Evolutionary conservation across 1,140 invertebrate genomes (phyloP).

Genomic region (Episyrphus balteatus): DNA sequence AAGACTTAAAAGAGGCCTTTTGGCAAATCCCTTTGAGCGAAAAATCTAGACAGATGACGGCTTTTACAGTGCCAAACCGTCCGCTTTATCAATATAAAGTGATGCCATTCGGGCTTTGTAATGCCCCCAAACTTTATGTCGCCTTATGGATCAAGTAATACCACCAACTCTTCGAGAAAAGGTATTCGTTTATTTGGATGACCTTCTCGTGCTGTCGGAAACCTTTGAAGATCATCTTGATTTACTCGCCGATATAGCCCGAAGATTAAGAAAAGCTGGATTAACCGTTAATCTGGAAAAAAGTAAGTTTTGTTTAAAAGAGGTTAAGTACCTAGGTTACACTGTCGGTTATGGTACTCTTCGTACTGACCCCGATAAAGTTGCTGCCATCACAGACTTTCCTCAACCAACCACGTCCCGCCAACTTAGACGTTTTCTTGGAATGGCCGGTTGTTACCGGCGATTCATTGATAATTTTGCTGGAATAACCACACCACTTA

Average conservation of each 20-base stretch:
- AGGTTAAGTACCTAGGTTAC: conserved; percentile 19
- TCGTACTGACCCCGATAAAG: conserved; percentile 31
- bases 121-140: conserved; percentile 8
- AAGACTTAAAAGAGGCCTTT: conserved; percentile 30
- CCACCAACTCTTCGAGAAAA: conserved; percentile 15
- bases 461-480: conserved; percentile 26
- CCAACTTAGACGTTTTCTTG: conserved; percentile 34
- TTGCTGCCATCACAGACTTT: conserved; percentile 25
- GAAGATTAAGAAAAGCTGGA: no score
- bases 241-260: no score
- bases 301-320: no score
- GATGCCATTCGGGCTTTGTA: conserved; percentile 12
- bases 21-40: conserved; percentile 13
- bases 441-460: conserved; percentile 28
- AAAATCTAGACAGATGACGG: conserved; percentile 26
- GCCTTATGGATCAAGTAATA: conserved; percentile 9
- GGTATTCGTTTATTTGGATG: conserved; percentile 6
- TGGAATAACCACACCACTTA: conserved; percentile 15
- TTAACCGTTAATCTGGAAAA: no score
- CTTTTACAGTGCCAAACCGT: conserved; percentile 23
- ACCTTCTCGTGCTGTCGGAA: no score
- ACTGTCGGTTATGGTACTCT: conserved; percentile 34
- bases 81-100: conserved; percentile 19
- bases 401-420: conserved; percentile 13
- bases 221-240: no score